A percentile compares a stretch with the other conserved stretches of the same genome.
Conservation (phyloP, 2,888 invertebrate genomes). For the Xylocampa areola region DNA sequence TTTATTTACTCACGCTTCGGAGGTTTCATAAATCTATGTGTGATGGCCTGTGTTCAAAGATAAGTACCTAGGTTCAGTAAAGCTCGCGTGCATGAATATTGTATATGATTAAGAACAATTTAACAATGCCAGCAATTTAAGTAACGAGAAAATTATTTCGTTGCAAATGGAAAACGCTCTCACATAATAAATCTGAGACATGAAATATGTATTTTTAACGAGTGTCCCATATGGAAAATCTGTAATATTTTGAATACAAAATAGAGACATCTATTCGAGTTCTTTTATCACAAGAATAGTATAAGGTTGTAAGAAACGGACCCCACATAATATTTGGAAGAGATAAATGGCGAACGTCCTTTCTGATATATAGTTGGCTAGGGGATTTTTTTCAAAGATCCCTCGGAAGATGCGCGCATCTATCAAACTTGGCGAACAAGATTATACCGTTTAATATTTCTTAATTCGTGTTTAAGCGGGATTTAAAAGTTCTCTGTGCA, state of each 20-base stretch:
- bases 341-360: constrained; percentile 73
- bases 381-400: constrained; percentile 62
- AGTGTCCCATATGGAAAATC: constrained; percentile 20
- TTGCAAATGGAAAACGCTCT: constrained; percentile 32
- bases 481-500: constrained; percentile 43
- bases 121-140: constrained; percentile 6
- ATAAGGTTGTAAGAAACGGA: constrained; percentile 34
- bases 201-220: constrained; percentile 61
- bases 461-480: constrained; percentile 47
- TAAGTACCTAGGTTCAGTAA: not conserved
- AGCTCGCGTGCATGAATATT: constrained; percentile 3
- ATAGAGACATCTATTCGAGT: constrained; percentile 28
- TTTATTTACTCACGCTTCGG: not conserved
- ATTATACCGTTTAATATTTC: constrained; percentile 58
- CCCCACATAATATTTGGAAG: constrained; percentile 60
- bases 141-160: constrained; percentile 20
- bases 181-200: constrained; percentile 27
- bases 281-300: constrained; percentile 48
- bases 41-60: not conserved
- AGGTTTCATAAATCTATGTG: not conserved
- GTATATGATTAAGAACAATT: constrained; percentile 31
- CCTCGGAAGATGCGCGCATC: constrained; percentile 60
- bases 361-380: constrained; percentile 73
- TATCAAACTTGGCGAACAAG: constrained; percentile 69
- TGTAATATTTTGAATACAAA: constrained; percentile 45